Conservation (phyloP, 2,797 vertebrate species). For the Oceanodroma leucorhoa region DNA sequence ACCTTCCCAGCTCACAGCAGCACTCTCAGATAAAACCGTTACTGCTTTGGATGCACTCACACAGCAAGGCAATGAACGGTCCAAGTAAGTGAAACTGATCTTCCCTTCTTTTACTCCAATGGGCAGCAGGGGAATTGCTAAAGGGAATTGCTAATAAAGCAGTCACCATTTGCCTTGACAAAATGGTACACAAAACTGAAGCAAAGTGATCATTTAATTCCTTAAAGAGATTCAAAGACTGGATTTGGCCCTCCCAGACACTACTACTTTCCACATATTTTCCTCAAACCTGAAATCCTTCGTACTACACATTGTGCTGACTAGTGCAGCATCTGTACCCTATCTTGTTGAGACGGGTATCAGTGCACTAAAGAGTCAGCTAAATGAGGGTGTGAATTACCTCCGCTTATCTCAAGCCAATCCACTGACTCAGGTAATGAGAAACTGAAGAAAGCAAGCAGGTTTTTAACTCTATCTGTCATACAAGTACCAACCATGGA, state of each 20-base stretch:
- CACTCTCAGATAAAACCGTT: not conserved
- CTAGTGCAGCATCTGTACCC: not conserved
- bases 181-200: not conserved
- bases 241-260: not conserved
- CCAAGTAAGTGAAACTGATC: not conserved
- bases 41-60: not conserved
- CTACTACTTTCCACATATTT: not conserved
- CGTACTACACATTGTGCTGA: not conserved
- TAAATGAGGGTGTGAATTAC: constrained; percentile 35
- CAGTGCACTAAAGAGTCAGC: not conserved
- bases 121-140: not conserved
- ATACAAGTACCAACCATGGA: not conserved
- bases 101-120: not conserved
- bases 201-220: not conserved
- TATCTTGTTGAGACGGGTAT: not conserved
- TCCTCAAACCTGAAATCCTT: not conserved
- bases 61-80: not conserved
- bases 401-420: not conserved
- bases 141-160: not conserved
- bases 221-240: not conserved
- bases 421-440: not conserved
- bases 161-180: not conserved
- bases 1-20: not conserved
- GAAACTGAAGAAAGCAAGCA: not conserved
- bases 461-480: not conserved